Conservation (phyloP, 2,113 vertebrate genomes). For the Clinocottus analis region DNA sequence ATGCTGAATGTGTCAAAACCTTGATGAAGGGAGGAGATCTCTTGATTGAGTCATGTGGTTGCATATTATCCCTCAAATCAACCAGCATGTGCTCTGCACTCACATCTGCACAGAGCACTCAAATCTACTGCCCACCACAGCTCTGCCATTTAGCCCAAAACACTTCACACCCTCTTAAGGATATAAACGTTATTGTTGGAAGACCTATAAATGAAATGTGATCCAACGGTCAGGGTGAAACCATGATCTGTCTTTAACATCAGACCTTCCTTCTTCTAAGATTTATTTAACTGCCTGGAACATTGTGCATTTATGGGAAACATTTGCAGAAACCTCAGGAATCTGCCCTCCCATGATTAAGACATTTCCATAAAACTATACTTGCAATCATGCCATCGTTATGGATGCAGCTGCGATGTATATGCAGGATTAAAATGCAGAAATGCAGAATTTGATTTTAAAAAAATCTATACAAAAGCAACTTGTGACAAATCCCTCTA, state of each 20-base stretch:
- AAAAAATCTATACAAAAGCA: constrained; percentile 23
- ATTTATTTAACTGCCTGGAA: constrained; percentile 43
- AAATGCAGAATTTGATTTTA: neutral
- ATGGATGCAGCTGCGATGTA: constrained; percentile 11
- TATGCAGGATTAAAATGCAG: neutral
- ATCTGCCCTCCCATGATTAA: constrained; percentile 49
- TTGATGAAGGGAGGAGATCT: constrained; percentile 75
- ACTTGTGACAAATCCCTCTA: neutral
- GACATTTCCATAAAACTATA: constrained; percentile 39
- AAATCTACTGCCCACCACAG: constrained; percentile 40
- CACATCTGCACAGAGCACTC: constrained; percentile 65
- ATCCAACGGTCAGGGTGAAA: constrained; percentile 66
- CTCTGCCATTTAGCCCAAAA: constrained; percentile 57
- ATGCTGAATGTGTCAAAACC: constrained; percentile 67
- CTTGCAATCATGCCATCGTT: constrained; percentile 22
- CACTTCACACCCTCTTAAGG: constrained; percentile 73
- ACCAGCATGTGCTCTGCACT: constrained; percentile 62
- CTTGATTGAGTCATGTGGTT: constrained; percentile 79
- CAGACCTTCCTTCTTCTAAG: constrained; percentile 39
- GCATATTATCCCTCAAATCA: constrained; percentile 77
- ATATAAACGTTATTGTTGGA: constrained; percentile 77
- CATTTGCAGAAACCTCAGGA: constrained; percentile 58
- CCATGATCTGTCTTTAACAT: constrained; percentile 66
- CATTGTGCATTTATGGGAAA: constrained; percentile 30
- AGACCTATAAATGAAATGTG: constrained; percentile 60